These are phyloP conservation scores for Piscicola geometra DNA, from an alignment of 2,888 invertebrate genomes.

Conservation along the genomic window DNA sequence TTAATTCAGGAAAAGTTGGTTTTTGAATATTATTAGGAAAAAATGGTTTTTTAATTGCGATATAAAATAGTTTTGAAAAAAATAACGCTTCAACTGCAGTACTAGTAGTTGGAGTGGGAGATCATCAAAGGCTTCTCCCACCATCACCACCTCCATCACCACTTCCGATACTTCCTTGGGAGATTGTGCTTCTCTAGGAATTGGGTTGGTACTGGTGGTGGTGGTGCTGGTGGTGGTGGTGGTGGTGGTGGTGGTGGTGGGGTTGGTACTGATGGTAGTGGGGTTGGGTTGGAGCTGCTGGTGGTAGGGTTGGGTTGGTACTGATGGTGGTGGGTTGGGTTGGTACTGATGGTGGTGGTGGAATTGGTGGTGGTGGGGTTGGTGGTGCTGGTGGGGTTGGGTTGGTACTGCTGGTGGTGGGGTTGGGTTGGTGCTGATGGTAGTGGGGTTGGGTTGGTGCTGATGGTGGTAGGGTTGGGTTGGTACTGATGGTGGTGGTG, in stretches of 20 bases:
- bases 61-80: too few relatives aligned
- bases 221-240: too few relatives aligned
- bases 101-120: too few relatives aligned
- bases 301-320: not conserved
- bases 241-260: too few relatives aligned
- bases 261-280: too few relatives aligned
- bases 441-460: constrained; percentile 6
- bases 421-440: constrained; percentile 3
- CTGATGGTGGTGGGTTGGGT: not conserved
- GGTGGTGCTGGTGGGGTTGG: not conserved
- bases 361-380: not conserved
- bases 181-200: not conserved
- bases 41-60: too few relatives aligned
- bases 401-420: not conserved
- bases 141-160: constrained; percentile 14
- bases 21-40: too few relatives aligned
- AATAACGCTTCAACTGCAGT: too few relatives aligned
- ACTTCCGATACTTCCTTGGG: not conserved
- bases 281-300: too few relatives aligned
- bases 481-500: not conserved
- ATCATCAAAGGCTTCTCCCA: not conserved
- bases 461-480: too few relatives aligned
- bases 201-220: not conserved
- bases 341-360: not conserved
- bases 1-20: too few relatives aligned